Evolutionary conservation across 2,888 invertebrate species (phyloP), one percentile per base, ranked within the genome.

Genomic region (Daptonema setosum): DNA sequence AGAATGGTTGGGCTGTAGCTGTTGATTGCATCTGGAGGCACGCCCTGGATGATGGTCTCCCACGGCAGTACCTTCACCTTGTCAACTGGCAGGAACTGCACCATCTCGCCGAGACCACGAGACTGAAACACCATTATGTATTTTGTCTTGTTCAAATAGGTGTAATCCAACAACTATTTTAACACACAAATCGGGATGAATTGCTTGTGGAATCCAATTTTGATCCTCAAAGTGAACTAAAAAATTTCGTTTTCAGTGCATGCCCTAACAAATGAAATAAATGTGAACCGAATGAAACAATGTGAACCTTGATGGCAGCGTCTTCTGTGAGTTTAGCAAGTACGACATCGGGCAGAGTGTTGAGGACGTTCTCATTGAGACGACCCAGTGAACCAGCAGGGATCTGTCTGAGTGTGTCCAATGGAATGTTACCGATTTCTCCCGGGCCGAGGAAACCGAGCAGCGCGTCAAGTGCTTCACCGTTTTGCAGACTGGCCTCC

Each of bases 1-100:
- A 54, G 3, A 14, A 43, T 22, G 2, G 41, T 54, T 3, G 43
- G 54, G 2, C 20, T 25, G 43, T 28, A 43, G 14, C 22, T 41
- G 47, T 54, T 54, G 54, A 54, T 5, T 8, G 54, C 45, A 17
- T 43, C 43, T 22, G 54, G 29, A 11, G 54, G 45, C 8, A 54
- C 2, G 17, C 54, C 54, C 2, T 2, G 3, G 54, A 54, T 54
- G 26, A 54, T 26, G 20, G 22, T 11, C n/a, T 24, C 17, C 54
- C 54, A 54, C 24, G 54, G 54, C 2, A 54, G 45, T 2, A 8
- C 2, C n/a, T 28, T 20, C 26, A 54, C 28, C 28, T 28, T 3
- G 45, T 41, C 54, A n/a, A 54, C 47, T 5, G 54, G 45, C 47
- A 54, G 22, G 54, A 22, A 43, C 3, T 22, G 43, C 20, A 54